Percentiles rank a stretch among this genome's conserved stretches.
Evolutionary conservation across 2,888 invertebrate genomes (phyloP).

Genomic region (Drosophila suboccidentalis): DNA sequence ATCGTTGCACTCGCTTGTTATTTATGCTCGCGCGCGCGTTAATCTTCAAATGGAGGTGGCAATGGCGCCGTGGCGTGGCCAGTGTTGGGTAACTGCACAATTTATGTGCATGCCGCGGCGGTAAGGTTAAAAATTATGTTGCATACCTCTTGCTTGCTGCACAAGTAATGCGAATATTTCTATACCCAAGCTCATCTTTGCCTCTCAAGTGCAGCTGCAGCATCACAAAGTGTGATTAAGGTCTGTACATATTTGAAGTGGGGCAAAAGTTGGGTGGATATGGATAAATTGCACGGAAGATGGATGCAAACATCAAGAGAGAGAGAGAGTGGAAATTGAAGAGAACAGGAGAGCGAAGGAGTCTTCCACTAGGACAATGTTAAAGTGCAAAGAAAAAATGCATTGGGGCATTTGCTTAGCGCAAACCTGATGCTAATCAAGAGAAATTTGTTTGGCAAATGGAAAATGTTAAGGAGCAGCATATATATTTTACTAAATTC

Average conservation of each 20-base stretch:
- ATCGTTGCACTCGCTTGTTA: constrained; percentile 68
- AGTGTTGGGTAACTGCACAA: constrained; percentile 53
- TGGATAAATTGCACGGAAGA: constrained; percentile 48
- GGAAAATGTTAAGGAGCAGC: background rate
- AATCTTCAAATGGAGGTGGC: constrained; percentile 60
- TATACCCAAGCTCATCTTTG: constrained; percentile 42
- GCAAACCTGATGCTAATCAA: constrained; percentile 39
- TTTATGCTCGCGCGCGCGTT: constrained; percentile 70
- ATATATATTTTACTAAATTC: background rate
- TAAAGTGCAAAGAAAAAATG: constrained; percentile 17
- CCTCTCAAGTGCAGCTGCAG: constrained; percentile 44
- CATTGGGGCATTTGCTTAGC: constrained; percentile 18
- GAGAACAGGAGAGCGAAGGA: background rate
- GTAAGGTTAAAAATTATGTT: constrained; percentile 71
- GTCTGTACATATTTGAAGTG: constrained; percentile 60
- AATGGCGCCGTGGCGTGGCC: constrained; percentile 28
- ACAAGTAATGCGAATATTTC: constrained; percentile 54
- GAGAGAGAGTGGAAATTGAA: background rate
- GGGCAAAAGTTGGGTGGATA: constrained; percentile 22
- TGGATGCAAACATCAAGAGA: background rate
- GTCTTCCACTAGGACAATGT: constrained; percentile 3
- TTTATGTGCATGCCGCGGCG: constrained; percentile 63
- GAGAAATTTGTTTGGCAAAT: constrained; percentile 12
- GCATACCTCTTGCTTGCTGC: constrained; percentile 48
- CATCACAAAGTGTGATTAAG: constrained; percentile 67